Evolutionary conservation across 2,888 invertebrate species (phyloP).

Genomic region (Camponotus fellah): DNA sequence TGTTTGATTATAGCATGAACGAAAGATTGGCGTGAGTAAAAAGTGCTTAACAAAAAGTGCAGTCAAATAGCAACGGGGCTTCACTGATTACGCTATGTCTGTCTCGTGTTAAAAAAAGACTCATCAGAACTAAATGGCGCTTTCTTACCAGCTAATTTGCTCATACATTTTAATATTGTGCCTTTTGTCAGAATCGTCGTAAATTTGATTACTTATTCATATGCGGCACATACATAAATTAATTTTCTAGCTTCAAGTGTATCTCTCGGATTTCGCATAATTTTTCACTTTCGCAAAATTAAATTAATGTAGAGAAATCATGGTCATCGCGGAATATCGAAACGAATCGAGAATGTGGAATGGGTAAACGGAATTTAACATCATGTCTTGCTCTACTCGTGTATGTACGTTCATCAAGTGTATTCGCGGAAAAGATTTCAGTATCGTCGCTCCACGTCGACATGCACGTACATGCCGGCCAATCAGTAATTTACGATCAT

Average conservation of each 20-base stretch:
- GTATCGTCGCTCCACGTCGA: slow-evolving; percentile 27
- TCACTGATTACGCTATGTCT: slow-evolving; percentile 4
- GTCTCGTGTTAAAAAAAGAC: neutral
- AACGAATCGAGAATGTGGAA: neutral
- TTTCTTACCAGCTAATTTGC: slow-evolving; percentile 31
- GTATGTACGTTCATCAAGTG: slow-evolving; percentile 30
- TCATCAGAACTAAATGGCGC: slow-evolving; percentile 24
- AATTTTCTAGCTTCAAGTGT: neutral
- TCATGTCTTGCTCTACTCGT: slow-evolving; percentile 19
- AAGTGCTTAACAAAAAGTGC: slow-evolving; percentile 7
- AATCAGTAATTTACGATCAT: slow-evolving; percentile 78
- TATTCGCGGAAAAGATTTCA: slow-evolving; percentile 37
- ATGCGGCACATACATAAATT: neutral
- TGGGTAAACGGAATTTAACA: neutral
- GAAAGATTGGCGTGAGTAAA: slow-evolving; percentile 3
- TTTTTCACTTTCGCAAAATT: neutral
- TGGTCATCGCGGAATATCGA: neutral
- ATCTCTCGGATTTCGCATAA: neutral
- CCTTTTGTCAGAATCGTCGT: neutral
- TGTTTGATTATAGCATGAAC: neutral
- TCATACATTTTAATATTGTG: neutral
- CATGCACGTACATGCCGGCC: slow-evolving; percentile 63
- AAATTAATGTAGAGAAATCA: slow-evolving; percentile 16
- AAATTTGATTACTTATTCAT: neutral
- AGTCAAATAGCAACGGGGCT: neutral